Conservation (phyloP, 2,888 invertebrate species). For the Epistrophella euchroma region DNA sequence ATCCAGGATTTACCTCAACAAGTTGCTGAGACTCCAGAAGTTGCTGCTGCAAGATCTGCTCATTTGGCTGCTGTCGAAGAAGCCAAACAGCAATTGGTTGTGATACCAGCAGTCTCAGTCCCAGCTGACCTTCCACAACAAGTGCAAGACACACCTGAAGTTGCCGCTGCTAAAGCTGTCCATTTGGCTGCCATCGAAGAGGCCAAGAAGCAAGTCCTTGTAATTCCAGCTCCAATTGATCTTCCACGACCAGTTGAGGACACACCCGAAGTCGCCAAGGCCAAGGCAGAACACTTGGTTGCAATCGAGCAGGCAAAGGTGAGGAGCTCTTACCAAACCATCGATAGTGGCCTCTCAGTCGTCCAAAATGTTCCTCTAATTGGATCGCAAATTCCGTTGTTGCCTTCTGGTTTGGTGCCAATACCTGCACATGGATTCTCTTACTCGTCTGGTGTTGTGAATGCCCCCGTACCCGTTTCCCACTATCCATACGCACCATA, state of each 20-base stretch:
- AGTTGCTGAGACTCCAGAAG: background rate
- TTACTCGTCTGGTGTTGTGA: constrained; percentile 1
- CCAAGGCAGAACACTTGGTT: constrained; percentile 81
- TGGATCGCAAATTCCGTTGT: background rate
- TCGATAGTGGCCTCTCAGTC: constrained; percentile 46
- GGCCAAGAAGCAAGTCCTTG: background rate
- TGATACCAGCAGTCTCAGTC: no score
- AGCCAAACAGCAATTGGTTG: background rate
- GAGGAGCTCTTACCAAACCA: constrained; percentile 49
- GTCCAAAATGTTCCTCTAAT: constrained; percentile 29
- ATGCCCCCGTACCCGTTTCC: background rate
- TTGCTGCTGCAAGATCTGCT: constrained; percentile 3
- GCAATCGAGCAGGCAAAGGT: constrained; percentile 80
- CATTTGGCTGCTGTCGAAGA: no score
- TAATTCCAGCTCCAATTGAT: constrained; percentile 8
- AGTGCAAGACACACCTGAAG: constrained; percentile 5
- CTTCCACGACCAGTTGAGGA: constrained; percentile 1
- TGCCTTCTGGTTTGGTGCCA: background rate
- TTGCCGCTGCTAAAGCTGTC: background rate
- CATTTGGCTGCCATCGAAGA: constrained; percentile 9
- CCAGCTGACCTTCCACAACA: background rate
- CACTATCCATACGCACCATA: background rate
- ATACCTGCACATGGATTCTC: background rate
- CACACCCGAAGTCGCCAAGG: constrained; percentile 58
- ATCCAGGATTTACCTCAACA: background rate